phyloP scores from a whole-genome alignment of 2,797 vertebrate genomes.

The Falco peregrinus region DNA sequence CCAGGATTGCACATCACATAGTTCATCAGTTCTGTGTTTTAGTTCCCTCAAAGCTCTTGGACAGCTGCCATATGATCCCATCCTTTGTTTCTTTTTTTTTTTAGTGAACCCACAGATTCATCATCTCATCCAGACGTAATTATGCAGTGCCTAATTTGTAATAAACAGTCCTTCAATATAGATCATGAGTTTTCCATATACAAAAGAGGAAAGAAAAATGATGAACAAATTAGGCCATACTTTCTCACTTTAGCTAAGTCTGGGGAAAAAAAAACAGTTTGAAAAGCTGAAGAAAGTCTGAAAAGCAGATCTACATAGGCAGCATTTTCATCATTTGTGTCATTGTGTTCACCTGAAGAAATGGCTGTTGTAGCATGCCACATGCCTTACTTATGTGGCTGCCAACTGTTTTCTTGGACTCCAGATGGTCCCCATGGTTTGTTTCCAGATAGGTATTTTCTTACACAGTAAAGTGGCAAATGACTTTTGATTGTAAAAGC shows the following conservation, averaged over 20 bases:
- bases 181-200: conserved; percentile 7
- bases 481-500: neutral
- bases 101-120: neutral
- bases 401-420: conserved; percentile 20
- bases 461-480: neutral
- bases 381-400: neutral
- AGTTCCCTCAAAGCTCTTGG: neutral
- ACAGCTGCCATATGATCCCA: neutral
- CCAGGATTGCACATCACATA: neutral
- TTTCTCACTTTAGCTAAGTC: neutral
- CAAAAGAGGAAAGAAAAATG: neutral
- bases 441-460: conserved; percentile 13
- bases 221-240: conserved; percentile 32
- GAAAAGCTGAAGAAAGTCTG: neutral
- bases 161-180: conserved; percentile 5
- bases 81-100: neutral
- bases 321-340: conserved; percentile 18
- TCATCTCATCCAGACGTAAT: neutral
- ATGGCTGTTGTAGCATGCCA: neutral
- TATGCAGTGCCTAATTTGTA: neutral
- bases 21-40: neutral
- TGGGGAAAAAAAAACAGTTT: neutral
- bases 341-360: conserved; percentile 42
- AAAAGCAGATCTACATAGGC: conserved; percentile 13
- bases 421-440: neutral